phyloP scores from a whole-genome alignment of 2,113 vertebrate genomes.

The Petromus typicus region DNA sequence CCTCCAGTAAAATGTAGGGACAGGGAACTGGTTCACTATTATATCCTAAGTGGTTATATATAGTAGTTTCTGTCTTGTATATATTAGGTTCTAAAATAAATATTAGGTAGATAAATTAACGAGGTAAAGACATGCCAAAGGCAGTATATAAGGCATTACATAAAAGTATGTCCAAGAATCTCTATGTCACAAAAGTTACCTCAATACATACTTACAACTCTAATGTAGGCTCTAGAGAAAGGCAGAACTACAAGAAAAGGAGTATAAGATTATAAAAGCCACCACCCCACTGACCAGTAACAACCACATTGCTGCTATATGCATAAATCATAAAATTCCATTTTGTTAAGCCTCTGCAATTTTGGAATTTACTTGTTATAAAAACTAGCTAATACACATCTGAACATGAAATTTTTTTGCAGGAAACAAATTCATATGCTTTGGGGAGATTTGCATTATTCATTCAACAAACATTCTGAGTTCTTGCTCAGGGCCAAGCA shows the following conservation, averaged over 20 bases:
- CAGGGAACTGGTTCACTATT: background rate
- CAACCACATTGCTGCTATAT: background rate
- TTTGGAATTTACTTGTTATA: constrained; percentile 24
- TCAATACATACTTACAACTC: background rate
- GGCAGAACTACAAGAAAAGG: background rate
- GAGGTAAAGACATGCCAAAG: background rate
- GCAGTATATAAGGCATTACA: background rate
- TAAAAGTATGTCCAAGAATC: background rate
- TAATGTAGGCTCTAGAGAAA: background rate
- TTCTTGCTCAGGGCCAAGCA: constrained; percentile 17
- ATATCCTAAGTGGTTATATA: background rate
- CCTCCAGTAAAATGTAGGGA: background rate
- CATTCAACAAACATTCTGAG: constrained; percentile 45
- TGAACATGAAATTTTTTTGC: constrained; percentile 33
- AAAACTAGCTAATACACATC: constrained; percentile 35
- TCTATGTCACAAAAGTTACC: background rate
- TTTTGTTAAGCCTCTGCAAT: constrained; percentile 22
- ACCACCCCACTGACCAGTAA: background rate
- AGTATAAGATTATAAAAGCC: background rate
- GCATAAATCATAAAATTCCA: constrained; percentile 29
- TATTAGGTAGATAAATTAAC: constrained; percentile 3
- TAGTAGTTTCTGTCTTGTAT: background rate
- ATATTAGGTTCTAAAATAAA: background rate
- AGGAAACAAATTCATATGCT: constrained; percentile 38
- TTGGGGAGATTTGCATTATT: constrained; percentile 31